phyloP scores from a whole-genome alignment of 2,888 invertebrate genomes.

The Drosophila paramelanica region DNA sequence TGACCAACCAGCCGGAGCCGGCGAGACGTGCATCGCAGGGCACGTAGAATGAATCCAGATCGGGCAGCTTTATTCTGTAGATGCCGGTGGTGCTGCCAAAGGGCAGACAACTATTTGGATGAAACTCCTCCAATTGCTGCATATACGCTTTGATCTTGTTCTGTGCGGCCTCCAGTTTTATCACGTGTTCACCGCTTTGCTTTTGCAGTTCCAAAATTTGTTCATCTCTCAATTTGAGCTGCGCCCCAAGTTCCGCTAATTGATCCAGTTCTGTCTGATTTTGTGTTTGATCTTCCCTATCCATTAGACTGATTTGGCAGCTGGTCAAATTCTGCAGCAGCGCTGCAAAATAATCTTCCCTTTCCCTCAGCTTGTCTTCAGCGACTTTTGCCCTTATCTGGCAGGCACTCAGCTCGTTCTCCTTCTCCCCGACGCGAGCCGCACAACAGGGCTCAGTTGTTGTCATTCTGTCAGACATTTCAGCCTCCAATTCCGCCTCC shows the following conservation, averaged over 20 bases:
- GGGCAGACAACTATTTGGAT: slow-evolving; percentile 32
- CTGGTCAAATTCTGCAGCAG: slow-evolving; percentile 3
- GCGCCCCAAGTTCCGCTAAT: neutral
- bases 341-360: neutral
- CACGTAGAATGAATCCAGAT: slow-evolving; percentile 86
- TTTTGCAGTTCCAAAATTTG: neutral
- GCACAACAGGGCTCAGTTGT: neutral
- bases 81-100: slow-evolving; percentile 33
- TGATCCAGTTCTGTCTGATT: neutral
- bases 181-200: neutral
- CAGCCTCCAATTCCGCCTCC: neutral
- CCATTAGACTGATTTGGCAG: neutral
- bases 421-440: neutral
- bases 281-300: neutral
- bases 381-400: neutral
- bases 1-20: slow-evolving; percentile 89
- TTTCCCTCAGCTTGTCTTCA: neutral
- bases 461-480: neutral
- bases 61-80: slow-evolving; percentile 18
- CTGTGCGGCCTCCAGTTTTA: neutral
- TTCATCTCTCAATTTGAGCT: neutral
- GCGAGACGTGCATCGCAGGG: slow-evolving; percentile 84
- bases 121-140: slow-evolving; percentile 3
- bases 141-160: slow-evolving; percentile 13
- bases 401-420: slow-evolving; percentile 2